These are phyloP conservation scores for Hydropotes inermis DNA, from an alignment of 2,113 vertebrate species.

Conservation along the genomic window DNA sequence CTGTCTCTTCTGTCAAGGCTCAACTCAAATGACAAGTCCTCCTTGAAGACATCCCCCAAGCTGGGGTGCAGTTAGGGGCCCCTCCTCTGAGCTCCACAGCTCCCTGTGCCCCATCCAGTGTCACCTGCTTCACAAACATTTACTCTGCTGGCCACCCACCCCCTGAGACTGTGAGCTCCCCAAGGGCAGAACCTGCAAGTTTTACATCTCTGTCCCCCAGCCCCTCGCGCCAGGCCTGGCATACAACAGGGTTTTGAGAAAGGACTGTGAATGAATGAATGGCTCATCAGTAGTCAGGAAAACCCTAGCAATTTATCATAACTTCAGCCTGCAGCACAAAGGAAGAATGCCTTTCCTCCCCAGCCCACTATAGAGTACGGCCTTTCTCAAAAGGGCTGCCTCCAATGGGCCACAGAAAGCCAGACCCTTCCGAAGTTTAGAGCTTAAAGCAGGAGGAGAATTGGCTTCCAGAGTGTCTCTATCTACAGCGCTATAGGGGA, in stretches of 20 bases:
- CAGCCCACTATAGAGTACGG: not conserved
- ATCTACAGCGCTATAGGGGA: not conserved
- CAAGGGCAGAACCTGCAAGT: not conserved
- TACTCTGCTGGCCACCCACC: not conserved
- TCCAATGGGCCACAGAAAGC: not conserved
- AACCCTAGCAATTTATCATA: not conserved
- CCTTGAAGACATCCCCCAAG: not conserved
- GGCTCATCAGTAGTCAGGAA: not conserved
- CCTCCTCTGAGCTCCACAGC: not conserved
- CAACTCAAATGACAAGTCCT: not conserved
- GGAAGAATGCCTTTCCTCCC: not conserved
- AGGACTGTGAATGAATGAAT: not conserved
- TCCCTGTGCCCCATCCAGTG: not conserved
- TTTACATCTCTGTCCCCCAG: not conserved
- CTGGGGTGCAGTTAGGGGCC: not conserved
- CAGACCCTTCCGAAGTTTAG: not conserved
- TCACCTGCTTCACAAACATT: not conserved
- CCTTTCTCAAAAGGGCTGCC: not conserved
- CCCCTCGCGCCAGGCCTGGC: not conserved
- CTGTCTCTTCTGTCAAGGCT: not conserved
- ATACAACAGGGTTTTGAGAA: not conserved
- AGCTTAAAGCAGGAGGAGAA: not conserved
- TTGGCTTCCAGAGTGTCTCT: not conserved
- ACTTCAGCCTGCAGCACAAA: not conserved
- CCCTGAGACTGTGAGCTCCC: not conserved